Percentiles rank a stretch among this genome's conserved stretches.
Evolutionary conservation across 2,797 vertebrate species (phyloP).

Genomic region (Phataginus tricuspis): DNA sequence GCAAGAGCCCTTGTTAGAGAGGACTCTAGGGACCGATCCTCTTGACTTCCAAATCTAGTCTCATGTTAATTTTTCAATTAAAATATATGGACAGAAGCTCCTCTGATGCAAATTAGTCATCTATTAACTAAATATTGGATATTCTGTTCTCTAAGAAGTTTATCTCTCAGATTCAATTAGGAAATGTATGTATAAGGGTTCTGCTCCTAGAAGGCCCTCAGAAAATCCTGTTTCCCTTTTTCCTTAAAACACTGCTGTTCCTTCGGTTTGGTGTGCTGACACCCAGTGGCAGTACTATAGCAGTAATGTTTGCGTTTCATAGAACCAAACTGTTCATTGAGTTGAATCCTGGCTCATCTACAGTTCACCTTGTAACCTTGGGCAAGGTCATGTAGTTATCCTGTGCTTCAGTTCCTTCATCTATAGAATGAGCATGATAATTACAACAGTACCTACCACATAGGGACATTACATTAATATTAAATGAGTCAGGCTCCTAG

Average conservation of each 20-base stretch:
- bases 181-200: neutral
- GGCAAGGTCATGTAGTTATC: neutral
- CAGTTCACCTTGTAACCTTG: neutral
- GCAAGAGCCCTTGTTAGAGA: slow-evolving; percentile 46
- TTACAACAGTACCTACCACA: neutral
- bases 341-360: neutral
- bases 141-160: neutral
- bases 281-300: neutral
- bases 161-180: slow-evolving; percentile 18
- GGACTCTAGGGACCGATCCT: neutral
- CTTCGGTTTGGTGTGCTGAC: neutral
- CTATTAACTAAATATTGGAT: neutral
- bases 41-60: slow-evolving; percentile 14
- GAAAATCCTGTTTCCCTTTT: neutral
- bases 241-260: neutral
- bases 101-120: neutral
- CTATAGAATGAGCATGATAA: neutral
- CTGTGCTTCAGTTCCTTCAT: neutral
- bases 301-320: accelerated
- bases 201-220: neutral
- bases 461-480: no score
- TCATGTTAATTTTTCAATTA: slow-evolving; percentile 10
- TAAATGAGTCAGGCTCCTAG: neutral
- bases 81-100: neutral
- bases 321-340: neutral